Evolutionary conservation across 1,140 invertebrate genomes (phyloP), one percentile per base, ranked within the genome.

Genomic region (Chionoecetes opilio): DNA sequence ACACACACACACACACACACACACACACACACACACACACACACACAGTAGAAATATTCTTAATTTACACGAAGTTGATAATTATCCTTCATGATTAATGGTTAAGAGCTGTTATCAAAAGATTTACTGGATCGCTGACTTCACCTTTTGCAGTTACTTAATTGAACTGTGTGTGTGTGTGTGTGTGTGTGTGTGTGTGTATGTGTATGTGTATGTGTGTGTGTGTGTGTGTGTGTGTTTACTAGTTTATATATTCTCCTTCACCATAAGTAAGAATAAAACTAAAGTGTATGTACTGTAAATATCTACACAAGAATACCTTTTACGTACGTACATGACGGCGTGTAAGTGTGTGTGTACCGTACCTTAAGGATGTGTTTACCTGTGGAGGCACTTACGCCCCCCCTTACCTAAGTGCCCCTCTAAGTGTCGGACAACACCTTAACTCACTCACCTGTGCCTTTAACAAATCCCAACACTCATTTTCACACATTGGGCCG

Each of bases 271-370:
- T 46, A 29, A 63, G 31, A n/a, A n/a, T n/a, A n/a, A n/a, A n/a
- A n/a, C n/a, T n/a, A n/a, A n/a, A n/a, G n/a, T n/a, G n/a, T n/a
- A n/a, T n/a, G n/a, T n/a, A n/a, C n/a, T n/a, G n/a, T n/a, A 86
- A 41, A 86, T 21, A 86, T 21, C n/a, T 85, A 46, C 37, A 46
- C 35, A 41, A 41, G 29, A 53, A 31, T 91, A 75, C n/a, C 2
- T 91, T 29, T 91, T 93, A 21, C 46, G 34, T 85, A 35, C 38
- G 37, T 93, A 21, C 84, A n/a, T 93, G 35, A 84, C 63, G 82
- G 35, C 84, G 82, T 85, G 35, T 93, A 75, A 84, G 35, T 93
- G 82, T 93, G 35, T 93, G 82, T 93, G 26, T 93, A 37, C 41
- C 11, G 9, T 53, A 3, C 11, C 8, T 3, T 17, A 53, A 3